Evolutionary conservation across 1,140 invertebrate genomes (phyloP), one percentile per base, ranked within the genome.

Genomic region (Eurosta solidaginis): DNA sequence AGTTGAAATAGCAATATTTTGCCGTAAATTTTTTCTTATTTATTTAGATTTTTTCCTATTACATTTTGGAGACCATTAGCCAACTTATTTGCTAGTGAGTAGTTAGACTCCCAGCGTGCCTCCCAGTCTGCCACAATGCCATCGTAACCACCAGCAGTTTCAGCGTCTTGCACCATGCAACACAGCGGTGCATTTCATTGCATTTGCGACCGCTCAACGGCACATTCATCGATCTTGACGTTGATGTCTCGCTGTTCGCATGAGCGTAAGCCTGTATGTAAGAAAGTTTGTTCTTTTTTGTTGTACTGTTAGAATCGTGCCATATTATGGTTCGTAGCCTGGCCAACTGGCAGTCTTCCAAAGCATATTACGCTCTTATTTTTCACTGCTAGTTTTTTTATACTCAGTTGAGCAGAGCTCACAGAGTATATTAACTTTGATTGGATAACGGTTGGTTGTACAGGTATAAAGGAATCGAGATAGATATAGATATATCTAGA

Each of bases 251-350:
- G 27, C 73, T 74, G 42, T 42, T 50, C 22, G 49, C 76, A 50
- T 10, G 47, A 52, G 27, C 25, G 33, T n/a, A 54, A 20, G 76
- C 63, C 10, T 77, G 52, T 77, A 10, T 42, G 17, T 25, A 59
- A 45, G n/a, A n/a, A n/a, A 45, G 50, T 22, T 73, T 78, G n/a
- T n/a, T n/a, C n/a, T n/a, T n/a, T n/a, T n/a, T n/a, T n/a, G 77
- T 85, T 85, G 83, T 85, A 83, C 82, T 50, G 49, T 78, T 83
- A 80, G 80, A 83, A 79, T 84, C 84, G 84, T 82, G 82, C 80
- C 59, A 54, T 79, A 77, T 42, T 36, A 75, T 25, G n/a, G 44
- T 22, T 68, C 17, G 44, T 36, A 22, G 25, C 7, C 7, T 47
- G 25, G 52, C 52, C 17, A 45, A 20, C 54, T 77, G 40, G 54